A percentile compares a stretch with the other conserved stretches of the same genome.
Conservation (phyloP, 2,888 invertebrate species). For the Dilophus febrilis region DNA sequence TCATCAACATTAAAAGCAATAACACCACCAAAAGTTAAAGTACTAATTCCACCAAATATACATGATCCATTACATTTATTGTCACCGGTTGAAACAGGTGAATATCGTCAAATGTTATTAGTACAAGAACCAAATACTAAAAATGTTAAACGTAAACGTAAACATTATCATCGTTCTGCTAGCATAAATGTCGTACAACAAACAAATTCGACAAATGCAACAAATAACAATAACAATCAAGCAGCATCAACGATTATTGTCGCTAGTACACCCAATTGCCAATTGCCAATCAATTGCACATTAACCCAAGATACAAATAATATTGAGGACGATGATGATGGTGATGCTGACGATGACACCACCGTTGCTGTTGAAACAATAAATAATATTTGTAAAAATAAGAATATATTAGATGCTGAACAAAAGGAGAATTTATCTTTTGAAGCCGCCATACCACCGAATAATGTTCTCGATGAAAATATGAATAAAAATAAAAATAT, state of each 20-base stretch:
- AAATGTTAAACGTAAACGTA: too few species aligned
- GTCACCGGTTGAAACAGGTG: slow-evolving; percentile 60
- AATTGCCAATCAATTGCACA: not conserved
- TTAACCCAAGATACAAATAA: slow-evolving; percentile 1
- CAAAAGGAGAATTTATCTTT: too few species aligned
- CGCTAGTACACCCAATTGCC: not conserved
- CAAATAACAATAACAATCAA: slow-evolving; percentile 22
- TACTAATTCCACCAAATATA: slow-evolving; percentile 83
- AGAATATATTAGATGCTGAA: too few species aligned
- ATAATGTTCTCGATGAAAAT: too few species aligned
- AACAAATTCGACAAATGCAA: slow-evolving; percentile 21
- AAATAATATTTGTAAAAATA: too few species aligned
- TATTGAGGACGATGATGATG: not conserved
- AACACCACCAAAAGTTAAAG: slow-evolving; percentile 54
- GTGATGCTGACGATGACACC: slow-evolving; percentile 8
- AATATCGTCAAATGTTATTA: slow-evolving; percentile 40
- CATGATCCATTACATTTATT: slow-evolving; percentile 80
- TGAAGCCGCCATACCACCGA: too few species aligned
- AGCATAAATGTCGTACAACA: slow-evolving; percentile 18
- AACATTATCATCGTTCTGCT: slow-evolving; percentile 14
- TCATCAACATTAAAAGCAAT: too few species aligned
- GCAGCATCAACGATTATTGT: slow-evolving; percentile 4
- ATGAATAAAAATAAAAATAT: too few species aligned
- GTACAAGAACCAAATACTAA: too few species aligned
- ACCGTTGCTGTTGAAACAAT: slow-evolving; percentile 8